phyloP scores from a whole-genome alignment of 2,888 invertebrate species.

The Torymus auratus region DNA sequence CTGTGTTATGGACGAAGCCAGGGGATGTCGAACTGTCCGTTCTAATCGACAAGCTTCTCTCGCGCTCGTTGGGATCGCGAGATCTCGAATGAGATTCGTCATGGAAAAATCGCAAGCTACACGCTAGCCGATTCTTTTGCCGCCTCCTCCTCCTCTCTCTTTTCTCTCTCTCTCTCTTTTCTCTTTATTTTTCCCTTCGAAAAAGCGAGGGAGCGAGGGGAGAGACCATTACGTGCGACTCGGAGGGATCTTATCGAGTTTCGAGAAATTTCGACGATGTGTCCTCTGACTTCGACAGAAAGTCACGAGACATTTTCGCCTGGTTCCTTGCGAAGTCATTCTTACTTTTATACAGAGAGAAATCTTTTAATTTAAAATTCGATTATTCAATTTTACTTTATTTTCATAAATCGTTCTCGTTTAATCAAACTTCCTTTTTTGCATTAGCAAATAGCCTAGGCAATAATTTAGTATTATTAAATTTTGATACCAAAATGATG shows the following conservation, averaged over 20 bases:
- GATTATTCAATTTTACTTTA: too few species aligned
- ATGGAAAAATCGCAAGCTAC: constrained; percentile 52
- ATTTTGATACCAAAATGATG: too few species aligned
- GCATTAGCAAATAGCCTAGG: too few species aligned
- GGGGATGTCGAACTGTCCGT: constrained; percentile 47
- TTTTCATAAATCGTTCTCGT: too few species aligned
- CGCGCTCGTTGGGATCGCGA: constrained; percentile 14
- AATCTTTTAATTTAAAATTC: too few species aligned
- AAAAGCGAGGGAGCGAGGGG: constrained; percentile 23
- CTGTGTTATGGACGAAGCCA: constrained; percentile 60
- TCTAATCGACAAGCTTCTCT: constrained; percentile 48
- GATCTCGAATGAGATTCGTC: constrained; percentile 41
- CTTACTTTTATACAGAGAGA: too few species aligned
- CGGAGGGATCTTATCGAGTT: constrained; percentile 47
- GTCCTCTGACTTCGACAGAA: constrained; percentile 15
- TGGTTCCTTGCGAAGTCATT: background rate
- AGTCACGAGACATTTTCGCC: constrained; percentile 33
- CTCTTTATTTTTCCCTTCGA: constrained; percentile 21
- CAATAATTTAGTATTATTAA: too few species aligned
- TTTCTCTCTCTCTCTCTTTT: background rate
- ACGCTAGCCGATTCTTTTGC: constrained; percentile 47
- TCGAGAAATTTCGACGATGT: constrained; percentile 48
- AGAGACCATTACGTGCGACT: constrained; percentile 50
- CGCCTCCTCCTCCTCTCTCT: background rate
- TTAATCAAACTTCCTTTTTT: too few species aligned